Evolutionary conservation across 2,888 invertebrate species (phyloP).

Genomic region (Crocallis elinguaria): DNA sequence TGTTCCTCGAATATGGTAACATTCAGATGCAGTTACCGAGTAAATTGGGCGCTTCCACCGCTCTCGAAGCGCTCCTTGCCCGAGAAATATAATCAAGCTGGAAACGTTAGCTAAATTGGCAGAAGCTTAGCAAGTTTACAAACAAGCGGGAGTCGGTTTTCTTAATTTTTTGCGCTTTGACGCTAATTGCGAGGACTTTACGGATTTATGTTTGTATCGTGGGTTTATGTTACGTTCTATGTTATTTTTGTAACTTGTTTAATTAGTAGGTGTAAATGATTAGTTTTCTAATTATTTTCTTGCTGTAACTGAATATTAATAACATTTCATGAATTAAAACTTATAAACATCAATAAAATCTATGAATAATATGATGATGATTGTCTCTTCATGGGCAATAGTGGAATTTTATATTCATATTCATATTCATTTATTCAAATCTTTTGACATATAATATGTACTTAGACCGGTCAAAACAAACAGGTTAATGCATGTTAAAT

Average conservation of each 20-base stretch:
- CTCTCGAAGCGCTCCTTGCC: conserved; percentile 57
- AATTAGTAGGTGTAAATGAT: background rate
- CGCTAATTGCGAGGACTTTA: conserved; percentile 27
- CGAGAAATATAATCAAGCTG: conserved; percentile 51
- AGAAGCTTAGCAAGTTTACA: conserved; percentile 41
- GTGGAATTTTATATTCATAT: too few species aligned
- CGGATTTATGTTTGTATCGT: conserved; percentile 15
- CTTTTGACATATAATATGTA: too few species aligned
- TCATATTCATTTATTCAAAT: too few species aligned
- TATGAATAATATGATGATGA: too few species aligned
- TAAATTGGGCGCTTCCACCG: conserved; percentile 74
- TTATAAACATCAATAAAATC: too few species aligned
- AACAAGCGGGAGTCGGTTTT: conserved; percentile 42
- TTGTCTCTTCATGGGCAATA: too few species aligned
- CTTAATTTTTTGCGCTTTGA: conserved; percentile 36
- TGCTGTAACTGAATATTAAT: too few species aligned
- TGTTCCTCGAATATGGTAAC: conserved; percentile 75
- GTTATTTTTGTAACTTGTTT: background rate
- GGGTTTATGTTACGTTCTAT: conserved; percentile 5
- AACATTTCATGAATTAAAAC: too few species aligned
- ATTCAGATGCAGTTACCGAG: conserved; percentile 77
- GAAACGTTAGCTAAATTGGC: conserved; percentile 52
- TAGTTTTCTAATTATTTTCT: background rate
- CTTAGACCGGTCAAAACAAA: too few species aligned
- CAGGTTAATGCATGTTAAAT: too few species aligned